Percentiles rank a stretch among this genome's conserved stretches.
Evolutionary conservation across 2,888 invertebrate species (phyloP).

Genomic region (Caenorhabditis sp.): DNA sequence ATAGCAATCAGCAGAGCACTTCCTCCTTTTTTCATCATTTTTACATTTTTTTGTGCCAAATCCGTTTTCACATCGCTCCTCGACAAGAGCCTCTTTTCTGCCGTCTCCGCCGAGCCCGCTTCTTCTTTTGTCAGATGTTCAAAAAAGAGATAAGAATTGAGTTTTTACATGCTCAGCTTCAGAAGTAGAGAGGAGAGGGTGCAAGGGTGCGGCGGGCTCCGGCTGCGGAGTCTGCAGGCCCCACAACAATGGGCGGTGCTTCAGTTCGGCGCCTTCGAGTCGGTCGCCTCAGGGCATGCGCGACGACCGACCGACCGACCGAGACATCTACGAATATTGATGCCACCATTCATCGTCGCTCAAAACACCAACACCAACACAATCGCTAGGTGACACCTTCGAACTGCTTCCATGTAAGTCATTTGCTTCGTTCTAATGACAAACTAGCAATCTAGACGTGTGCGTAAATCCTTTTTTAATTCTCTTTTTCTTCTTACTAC

Average conservation of each 20-base stretch:
- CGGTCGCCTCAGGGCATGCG: conserved; percentile 55
- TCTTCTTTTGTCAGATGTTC: conserved; percentile 51
- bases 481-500: neutral
- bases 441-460: conserved; percentile 21
- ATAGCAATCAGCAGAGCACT: conserved; percentile 47
- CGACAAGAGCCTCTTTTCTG: neutral
- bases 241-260: conserved; percentile 57
- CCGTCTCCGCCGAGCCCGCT: neutral
- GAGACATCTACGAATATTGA: conserved; percentile 51
- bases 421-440: neutral
- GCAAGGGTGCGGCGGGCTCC: conserved; percentile 36
- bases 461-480: neutral
- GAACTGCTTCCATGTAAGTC: conserved; percentile 20
- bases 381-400: conserved; percentile 36
- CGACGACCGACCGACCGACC: conserved; percentile 28
- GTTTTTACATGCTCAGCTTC: conserved; percentile 45
- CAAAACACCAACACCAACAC: conserved; percentile 21
- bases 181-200: conserved; percentile 29
- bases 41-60: conserved; percentile 33
- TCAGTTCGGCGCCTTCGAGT: conserved; percentile 52
- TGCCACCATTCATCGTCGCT: conserved; percentile 43
- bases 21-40: conserved; percentile 36
- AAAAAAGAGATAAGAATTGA: conserved; percentile 55
- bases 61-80: conserved; percentile 38
- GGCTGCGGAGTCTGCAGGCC: conserved; percentile 30